A percentile compares a stretch with the other conserved stretches of the same genome.
Evolutionary conservation across 2,113 vertebrate species (phyloP).

Genomic region (Hypanus sabinus): DNA sequence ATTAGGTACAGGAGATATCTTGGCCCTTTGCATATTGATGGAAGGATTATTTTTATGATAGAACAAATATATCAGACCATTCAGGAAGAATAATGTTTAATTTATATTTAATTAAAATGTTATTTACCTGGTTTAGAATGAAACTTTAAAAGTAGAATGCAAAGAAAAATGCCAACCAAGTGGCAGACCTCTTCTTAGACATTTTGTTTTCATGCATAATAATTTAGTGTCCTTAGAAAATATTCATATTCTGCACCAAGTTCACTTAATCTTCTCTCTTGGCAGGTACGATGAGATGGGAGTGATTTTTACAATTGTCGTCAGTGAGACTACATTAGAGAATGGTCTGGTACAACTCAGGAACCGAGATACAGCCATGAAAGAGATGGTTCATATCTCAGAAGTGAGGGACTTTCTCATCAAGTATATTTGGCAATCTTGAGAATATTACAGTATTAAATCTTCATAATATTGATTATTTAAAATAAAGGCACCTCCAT

Average conservation of each 20-base stretch:
- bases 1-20: no score
- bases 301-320: conserved; percentile 73
- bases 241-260: conserved; percentile 24
- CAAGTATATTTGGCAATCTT: conserved; percentile 60
- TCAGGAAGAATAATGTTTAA: conserved; percentile 3
- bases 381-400: conserved; percentile 86
- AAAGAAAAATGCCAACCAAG: not conserved
- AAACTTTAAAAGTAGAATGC: not conserved
- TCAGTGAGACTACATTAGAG: conserved; percentile 77
- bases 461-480: not conserved
- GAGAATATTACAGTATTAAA: not conserved
- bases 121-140: not conserved
- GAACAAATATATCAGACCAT: not conserved
- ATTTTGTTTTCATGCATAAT: no score
- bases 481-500: not conserved
- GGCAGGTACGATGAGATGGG: conserved; percentile 93
- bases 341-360: conserved; percentile 80
- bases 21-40: not conserved
- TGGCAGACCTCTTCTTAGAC: not conserved
- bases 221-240: not conserved
- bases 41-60: not conserved
- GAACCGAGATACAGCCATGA: conserved; percentile 82
- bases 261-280: conserved; percentile 6
- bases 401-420: conserved; percentile 72
- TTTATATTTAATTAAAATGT: not conserved